phyloP scores from a whole-genome alignment of 2,888 invertebrate species.

The Schrankia costaestrigalis region DNA sequence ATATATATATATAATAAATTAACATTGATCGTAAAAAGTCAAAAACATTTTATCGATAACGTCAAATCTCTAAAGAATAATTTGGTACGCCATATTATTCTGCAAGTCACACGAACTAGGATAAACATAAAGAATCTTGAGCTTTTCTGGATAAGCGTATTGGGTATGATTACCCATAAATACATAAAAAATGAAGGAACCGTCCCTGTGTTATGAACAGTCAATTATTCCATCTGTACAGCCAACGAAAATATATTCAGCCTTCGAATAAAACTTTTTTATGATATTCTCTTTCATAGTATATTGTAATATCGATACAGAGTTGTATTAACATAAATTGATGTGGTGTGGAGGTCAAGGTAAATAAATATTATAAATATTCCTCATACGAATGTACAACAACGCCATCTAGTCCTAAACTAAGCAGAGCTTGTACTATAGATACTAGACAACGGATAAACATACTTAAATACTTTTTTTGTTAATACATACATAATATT shows the following conservation, averaged over 20 bases:
- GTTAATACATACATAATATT: no score
- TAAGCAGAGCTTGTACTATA: no score
- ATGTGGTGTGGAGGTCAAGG: no score
- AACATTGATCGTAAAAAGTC: no score
- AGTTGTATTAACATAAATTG: no score
- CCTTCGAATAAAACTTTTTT: neutral
- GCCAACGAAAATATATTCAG: conserved; percentile 17
- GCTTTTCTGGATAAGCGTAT: conserved; percentile 24
- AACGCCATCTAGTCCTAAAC: no score
- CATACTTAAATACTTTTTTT: no score
- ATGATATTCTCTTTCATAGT: neutral
- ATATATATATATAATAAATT: no score
- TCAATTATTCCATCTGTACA: conserved; percentile 23
- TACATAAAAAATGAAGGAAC: conserved; percentile 35
- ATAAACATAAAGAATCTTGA: conserved; percentile 22
- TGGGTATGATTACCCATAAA: conserved; percentile 35
- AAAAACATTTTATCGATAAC: conserved; percentile 1
- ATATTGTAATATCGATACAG: no score
- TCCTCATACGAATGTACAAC: no score
- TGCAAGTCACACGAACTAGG: conserved; percentile 31
- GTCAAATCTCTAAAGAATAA: conserved; percentile 14
- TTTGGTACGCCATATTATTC: conserved; percentile 16
- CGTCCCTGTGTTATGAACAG: conserved; percentile 22
- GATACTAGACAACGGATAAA: no score
- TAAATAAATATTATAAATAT: no score